Evolutionary conservation across 2,797 vertebrate genomes (phyloP), one percentile per base, ranked within the genome.

Genomic region (Huso huso): DNA sequence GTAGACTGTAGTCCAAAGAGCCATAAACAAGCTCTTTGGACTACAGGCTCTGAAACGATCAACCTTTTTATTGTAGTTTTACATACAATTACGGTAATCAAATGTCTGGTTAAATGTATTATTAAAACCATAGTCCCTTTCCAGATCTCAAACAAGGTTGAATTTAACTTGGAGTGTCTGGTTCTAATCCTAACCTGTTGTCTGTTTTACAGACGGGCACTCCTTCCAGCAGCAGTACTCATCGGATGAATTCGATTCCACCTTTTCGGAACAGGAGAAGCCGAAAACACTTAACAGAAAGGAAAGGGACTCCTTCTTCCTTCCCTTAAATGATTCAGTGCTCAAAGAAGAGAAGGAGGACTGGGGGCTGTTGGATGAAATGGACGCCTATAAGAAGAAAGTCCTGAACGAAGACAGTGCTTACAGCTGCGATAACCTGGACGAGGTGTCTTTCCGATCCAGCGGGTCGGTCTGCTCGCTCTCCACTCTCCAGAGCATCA

Each of bases 201-300:
- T 37, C 23, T 37, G 59, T 76, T 61, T 71, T 74, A 48, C 64
- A 73, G 81, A 69, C 10, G 10, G 64, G 71, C 77, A 74, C 6
- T 62, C 74, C 68, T 59, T 72, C 68, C 83, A 79, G 51, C 78
- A 78, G 0, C 81, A 78, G 23, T 85, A 88, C 64, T 89, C 86
- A 58, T 87, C 87, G 3, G 87, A 88, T 65, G 85, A 87, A 67
- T 77, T 85, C 71, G 89, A 89, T 57, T 82, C 76, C 62, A 37
- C 23, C 23, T 37, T 37, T 37, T 37, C 23, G 23, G 84, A 88
- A 62, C 65, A 72, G 65, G 81, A 81, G 62, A 76, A 65, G 52
- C 71, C 70, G 13, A 76, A 78, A 13, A 70, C 67, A 15, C 69
- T 67, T 58, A 68, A 69, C 6, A 57, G 69, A 13, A 62, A 76